These are phyloP conservation scores for Centropus bengalensis DNA, from an alignment of 2,113 vertebrate genomes.

Conservation along the genomic window DNA sequence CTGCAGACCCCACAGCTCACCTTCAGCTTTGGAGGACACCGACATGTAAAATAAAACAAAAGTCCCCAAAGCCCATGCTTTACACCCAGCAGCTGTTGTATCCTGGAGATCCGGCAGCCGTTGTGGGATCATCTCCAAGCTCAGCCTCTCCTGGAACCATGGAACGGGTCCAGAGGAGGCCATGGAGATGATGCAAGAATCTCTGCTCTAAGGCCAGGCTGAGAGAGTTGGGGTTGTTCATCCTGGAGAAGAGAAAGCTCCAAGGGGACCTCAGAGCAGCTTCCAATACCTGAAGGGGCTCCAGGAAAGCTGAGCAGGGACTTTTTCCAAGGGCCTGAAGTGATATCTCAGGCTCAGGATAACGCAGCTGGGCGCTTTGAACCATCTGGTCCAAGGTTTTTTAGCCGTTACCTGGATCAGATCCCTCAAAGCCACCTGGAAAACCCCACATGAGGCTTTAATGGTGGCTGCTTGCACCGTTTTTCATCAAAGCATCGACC, in stretches of 20 bases:
- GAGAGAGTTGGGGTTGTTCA: no score
- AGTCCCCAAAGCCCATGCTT: background rate
- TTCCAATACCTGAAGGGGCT: no score
- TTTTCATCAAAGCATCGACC: background rate
- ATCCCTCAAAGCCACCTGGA: background rate
- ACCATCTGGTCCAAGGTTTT: background rate
- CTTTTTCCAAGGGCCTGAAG: no score
- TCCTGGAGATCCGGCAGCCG: rapidly evolving
- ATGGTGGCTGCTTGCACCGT: background rate
- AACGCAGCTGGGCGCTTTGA: background rate
- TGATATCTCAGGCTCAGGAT: background rate
- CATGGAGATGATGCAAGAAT: no score
- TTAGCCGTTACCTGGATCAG: rapidly evolving
- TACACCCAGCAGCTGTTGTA: background rate
- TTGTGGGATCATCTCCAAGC: rapidly evolving
- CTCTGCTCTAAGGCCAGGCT: no score
- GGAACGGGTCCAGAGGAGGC: no score
- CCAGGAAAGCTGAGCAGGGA: no score
- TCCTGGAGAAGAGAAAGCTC: no score
- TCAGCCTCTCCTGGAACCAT: background rate
- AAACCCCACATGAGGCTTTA: background rate
- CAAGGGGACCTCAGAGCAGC: no score
- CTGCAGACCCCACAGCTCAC: rapidly evolving
- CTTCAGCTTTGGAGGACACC: background rate
- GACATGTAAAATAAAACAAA: no score